Base-by-base conservation (phyloP, 2,888 invertebrate species). In the Salticus scenicus region DNA sequence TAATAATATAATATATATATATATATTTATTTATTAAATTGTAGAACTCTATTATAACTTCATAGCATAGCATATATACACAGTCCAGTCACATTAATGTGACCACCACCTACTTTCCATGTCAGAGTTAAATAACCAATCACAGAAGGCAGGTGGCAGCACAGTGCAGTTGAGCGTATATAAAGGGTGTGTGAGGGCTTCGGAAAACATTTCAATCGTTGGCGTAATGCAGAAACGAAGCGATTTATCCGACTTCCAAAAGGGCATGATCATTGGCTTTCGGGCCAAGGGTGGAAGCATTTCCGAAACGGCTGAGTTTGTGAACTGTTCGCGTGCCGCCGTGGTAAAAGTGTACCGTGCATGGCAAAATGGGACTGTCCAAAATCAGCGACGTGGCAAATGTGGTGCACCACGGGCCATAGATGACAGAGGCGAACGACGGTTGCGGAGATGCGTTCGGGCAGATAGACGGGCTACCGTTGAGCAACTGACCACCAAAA, bases 61-160 rank as follows among this genome's bases (percentile, higher is more conserved):
- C n/a, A n/a, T n/a, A n/a, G n/a, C n/a, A n/a, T n/a, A n/a, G n/a
- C n/a, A n/a, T n/a, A n/a, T n/a, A n/a, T n/a, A n/a, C n/a, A n/a
- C n/a, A n/a, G n/a, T n/a, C n/a, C n/a, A n/a, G n/a, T n/a, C n/a
- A n/a, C n/a, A n/a, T n/a, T n/a, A n/a, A n/a, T n/a, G n/a, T n/a
- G n/a, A n/a, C n/a, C n/a, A n/a, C n/a, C n/a, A n/a, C n/a, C n/a
- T n/a, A n/a, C n/a, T n/a, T n/a, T n/a, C n/a, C n/a, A n/a, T n/a
- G n/a, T n/a, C n/a, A n/a, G n/a, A n/a, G n/a, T n/a, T n/a, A 64
- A 64, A 64, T 64, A 64, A 64, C 64, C 64, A 64, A 64, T 64
- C 64, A 64, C 64, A 64, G 64, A 64, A 64, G 64, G 64, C 64
- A 64, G 64, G 64, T 64, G 64, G 64, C 64, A 64, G 64, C 64